Conservation (phyloP, 2,797 vertebrate genomes). For the Rhinatrema bivittatum region DNA sequence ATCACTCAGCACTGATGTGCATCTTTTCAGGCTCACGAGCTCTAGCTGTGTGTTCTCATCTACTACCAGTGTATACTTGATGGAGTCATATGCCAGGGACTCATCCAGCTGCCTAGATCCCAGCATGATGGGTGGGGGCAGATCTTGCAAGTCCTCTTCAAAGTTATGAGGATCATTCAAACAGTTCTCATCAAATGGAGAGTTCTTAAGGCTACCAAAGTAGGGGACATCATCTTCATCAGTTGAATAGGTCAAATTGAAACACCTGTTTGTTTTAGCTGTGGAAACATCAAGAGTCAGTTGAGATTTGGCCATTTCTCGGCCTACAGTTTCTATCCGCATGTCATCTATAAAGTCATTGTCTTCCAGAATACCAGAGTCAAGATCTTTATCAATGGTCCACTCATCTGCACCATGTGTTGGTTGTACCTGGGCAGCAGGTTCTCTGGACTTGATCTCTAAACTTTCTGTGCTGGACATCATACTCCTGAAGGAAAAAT, state of each 20-base stretch:
- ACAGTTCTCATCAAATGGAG: conserved; percentile 52
- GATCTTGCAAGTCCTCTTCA: conserved; percentile 49
- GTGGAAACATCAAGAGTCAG: conserved; percentile 67
- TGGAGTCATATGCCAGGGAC: conserved; percentile 84
- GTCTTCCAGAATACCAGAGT: conserved; percentile 27
- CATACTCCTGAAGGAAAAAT: rapidly evolving
- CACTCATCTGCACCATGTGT: background rate
- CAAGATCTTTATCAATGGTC: conserved; percentile 18
- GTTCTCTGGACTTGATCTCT: rapidly evolving
- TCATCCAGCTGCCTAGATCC: conserved; percentile 63
- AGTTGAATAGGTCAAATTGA: conserved; percentile 71
- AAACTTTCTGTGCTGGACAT: background rate
- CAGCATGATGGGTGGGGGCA: conserved; percentile 35
- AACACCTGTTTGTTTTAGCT: conserved; percentile 78
- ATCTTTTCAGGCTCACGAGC: conserved; percentile 87
- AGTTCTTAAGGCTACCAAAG: conserved; percentile 37
- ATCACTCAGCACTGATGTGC: conserved; percentile 82
- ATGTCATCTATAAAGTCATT: conserved; percentile 30
- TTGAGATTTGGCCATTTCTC: conserved; percentile 51
- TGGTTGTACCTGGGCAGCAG: rapidly evolving
- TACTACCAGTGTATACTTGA: conserved; percentile 96
- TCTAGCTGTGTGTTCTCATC: conserved; percentile 97
- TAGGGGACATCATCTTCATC: conserved; percentile 64
- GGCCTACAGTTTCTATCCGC: conserved; percentile 19
- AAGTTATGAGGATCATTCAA: conserved; percentile 61